Percentiles rank a stretch among this genome's conserved stretches.
Evolutionary conservation across 2,113 vertebrate species (phyloP).

Genomic region (Mastomys natalensis): DNA sequence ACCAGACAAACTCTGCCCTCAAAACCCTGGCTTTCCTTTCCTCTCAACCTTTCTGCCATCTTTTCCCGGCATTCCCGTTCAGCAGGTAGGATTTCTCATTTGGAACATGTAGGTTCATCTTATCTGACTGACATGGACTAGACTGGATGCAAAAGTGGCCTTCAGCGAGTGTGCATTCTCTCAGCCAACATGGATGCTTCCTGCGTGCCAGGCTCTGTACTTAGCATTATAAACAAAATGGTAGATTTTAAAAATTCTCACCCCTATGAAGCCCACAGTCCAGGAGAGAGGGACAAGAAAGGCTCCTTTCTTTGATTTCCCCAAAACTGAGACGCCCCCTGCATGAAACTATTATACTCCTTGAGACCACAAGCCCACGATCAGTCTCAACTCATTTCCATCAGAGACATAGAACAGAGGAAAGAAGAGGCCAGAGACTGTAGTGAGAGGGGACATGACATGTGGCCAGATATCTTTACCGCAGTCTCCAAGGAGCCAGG

Average conservation of each 20-base stretch:
- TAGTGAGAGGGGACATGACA: background rate
- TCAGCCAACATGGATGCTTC: background rate
- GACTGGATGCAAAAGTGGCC: background rate
- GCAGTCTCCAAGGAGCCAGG: background rate
- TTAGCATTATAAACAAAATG: background rate
- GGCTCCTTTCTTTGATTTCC: background rate
- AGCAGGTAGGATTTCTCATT: background rate
- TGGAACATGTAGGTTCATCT: conserved; percentile 17
- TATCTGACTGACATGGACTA: background rate
- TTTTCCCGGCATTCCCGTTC: background rate
- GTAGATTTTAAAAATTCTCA: background rate
- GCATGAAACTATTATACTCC: background rate
- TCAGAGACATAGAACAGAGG: background rate
- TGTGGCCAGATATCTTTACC: background rate
- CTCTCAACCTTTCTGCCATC: background rate
- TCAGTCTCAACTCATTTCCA: background rate
- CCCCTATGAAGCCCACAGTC: background rate
- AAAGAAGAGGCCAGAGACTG: background rate
- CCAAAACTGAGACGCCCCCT: background rate
- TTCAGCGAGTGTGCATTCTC: background rate
- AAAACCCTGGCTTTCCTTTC: background rate
- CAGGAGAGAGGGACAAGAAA: background rate
- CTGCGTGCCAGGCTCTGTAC: background rate
- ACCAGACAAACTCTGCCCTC: background rate
- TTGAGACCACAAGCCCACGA: background rate